Evolutionary conservation across 2,113 vertebrate genomes (phyloP).

Genomic region (Syrmaticus mikado): DNA sequence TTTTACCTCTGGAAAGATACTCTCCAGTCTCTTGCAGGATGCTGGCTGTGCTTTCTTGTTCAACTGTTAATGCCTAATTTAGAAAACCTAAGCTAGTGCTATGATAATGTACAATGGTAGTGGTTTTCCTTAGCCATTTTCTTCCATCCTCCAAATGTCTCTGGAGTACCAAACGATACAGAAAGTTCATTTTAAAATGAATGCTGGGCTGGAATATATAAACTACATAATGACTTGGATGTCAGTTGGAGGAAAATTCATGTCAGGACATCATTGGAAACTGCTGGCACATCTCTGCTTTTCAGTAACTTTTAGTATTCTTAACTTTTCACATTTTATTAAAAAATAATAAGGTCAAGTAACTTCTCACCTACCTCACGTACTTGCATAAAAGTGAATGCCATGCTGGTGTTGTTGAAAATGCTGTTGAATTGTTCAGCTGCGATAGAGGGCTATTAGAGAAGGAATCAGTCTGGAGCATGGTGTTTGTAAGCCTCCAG

Average conservation of each 20-base stretch:
- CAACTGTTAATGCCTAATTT: background rate
- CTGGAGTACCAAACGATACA: background rate
- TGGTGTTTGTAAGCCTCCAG: background rate
- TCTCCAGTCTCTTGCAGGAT: background rate
- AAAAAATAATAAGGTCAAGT: background rate
- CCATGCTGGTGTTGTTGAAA: background rate
- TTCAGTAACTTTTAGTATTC: background rate
- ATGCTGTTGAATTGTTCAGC: background rate
- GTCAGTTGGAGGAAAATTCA: slow-evolving; percentile 2
- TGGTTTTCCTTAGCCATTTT: slow-evolving; percentile 25
- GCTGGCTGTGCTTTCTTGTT: background rate
- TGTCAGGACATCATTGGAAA: slow-evolving; percentile 1
- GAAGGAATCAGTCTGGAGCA: background rate
- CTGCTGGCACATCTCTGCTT: background rate
- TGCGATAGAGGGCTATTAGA: background rate
- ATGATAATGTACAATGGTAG: background rate
- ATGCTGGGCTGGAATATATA: background rate
- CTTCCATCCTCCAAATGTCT: background rate
- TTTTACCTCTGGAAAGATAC: background rate
- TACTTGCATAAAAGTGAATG: background rate
- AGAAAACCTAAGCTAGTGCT: background rate
- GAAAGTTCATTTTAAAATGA: slow-evolving; percentile 27
- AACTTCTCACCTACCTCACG: background rate
- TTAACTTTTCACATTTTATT: background rate
- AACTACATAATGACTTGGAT: background rate